Evolutionary conservation across 2,113 vertebrate species (phyloP), one percentile per base, ranked within the genome.

Genomic region (Perccottus glenii): DNA sequence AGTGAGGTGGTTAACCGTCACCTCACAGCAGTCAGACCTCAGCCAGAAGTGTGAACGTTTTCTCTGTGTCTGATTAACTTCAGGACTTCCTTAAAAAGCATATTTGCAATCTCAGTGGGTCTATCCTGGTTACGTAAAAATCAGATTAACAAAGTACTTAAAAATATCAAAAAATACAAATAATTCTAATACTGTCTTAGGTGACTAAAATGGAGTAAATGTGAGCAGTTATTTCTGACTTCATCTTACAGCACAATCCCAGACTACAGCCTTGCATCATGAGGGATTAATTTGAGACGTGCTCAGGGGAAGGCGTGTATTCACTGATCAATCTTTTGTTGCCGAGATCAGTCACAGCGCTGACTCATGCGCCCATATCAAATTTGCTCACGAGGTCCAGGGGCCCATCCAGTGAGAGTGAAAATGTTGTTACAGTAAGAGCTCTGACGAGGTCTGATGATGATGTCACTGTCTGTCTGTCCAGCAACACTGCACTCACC

Each of bases 401-500:
- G 15, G 10, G 27, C 4, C 16, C 16, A 11, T 7, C 36, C 6
- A 51, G 45, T 45, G 66, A 82, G 43, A 35, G 42, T 62, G 70
- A 73, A 69, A 5, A 51, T 60, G 43, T 27, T 9, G 43, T 73
- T 70, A 75, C 70, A 58, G 46, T 61, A 60, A 70, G 49, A 42
- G 58, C 4, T 12, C 16, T 6, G 44, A 11, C 67, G 73, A 67
- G 69, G 68, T 57, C 55, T 36, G 8, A 51, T 42, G 58, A 59
- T 75, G 80, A 73, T 73, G 75, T 85, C 82, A 74, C 32, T 4
- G 82, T 84, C 82, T 83, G 70, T 49, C 32, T 14, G 11, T 12
- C 52, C 58, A 66, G 66, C 48, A 15, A 9, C 12, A 12, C 11
- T 46, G 12, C 44, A 14, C 12, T 11, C 44, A 46, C 52, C 38